Evolutionary conservation across 2,888 invertebrate genomes (phyloP).

Genomic region (Cephalotes varians): DNA sequence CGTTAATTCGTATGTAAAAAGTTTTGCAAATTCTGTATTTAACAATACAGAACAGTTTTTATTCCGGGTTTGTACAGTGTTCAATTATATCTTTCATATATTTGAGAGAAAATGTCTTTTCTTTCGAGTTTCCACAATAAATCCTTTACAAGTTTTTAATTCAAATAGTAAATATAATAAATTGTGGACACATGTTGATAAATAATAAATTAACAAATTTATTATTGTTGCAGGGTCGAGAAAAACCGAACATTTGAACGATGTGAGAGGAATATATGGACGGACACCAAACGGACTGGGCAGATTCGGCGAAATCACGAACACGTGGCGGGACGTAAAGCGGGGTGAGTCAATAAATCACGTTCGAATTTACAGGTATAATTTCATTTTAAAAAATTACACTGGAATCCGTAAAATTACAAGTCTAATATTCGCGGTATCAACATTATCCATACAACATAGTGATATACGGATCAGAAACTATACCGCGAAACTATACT

Average conservation of each 20-base stretch:
- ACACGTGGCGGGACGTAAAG: conserved; percentile 84
- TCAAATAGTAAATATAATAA: neutral
- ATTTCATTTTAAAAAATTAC: conserved; percentile 19
- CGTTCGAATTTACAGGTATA: neutral
- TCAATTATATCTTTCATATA: neutral
- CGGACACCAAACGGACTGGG: conserved; percentile 71
- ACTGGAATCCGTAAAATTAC: neutral
- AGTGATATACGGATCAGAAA: neutral
- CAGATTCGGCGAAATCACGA: conserved; percentile 83
- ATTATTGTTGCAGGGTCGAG: conserved; percentile 68
- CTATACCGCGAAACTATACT: neutral
- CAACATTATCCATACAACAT: neutral
- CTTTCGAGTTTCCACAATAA: neutral
- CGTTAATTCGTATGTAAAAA: neutral
- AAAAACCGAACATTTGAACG: conserved; percentile 65
- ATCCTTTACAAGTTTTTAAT: neutral
- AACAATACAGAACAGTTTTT: neutral
- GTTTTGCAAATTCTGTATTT: neutral
- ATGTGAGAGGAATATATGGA: conserved; percentile 78
- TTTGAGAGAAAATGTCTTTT: neutral
- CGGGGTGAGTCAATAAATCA: conserved; percentile 79
- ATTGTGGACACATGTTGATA: neutral
- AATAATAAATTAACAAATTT: neutral
- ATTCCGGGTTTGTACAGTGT: neutral
- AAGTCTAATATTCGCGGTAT: neutral